Evolutionary conservation across 2,113 vertebrate species (phyloP), one percentile per base, ranked within the genome.

Genomic region (Ophthalmolycus amberensis): DNA sequence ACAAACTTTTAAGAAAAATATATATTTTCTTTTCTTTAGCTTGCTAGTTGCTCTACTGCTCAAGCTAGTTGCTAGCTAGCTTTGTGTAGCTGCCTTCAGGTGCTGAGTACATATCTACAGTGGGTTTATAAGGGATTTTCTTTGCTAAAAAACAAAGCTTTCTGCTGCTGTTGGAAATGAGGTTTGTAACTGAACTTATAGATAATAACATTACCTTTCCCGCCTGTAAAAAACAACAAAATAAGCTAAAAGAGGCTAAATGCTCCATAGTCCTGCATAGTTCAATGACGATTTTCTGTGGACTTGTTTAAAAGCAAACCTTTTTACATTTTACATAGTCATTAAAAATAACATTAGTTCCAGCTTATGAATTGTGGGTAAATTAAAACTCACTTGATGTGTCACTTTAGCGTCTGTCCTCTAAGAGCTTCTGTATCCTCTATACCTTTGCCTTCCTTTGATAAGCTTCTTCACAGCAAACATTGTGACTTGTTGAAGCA

Each of bases 181-280:
- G 6, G 4, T 27, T 7, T n/a, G 20, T 6, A 20, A 38, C 25
- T 27, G n/a, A 58, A 58, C 25, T 27, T 58, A 58, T 27, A 14
- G 29, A 29, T 29, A 29, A 29, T 29, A 29, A 29, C 8, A 8
- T 44, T 71, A 44, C 5, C 20, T 58, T 52, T 58, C 7, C 11
- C 0, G 16, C 9, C 29, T 50, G 8, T 14, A 37, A 38, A 76
- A 66, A 56, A 18, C 14, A 52, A 52, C 14, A 15, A 42, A 66
- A 67, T 42, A 65, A 54, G 42, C 15, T 71, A 71, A 75, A 84
- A 64, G 5, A 62, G 18, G 65, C 44, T 56, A 11, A 77, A 37
- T 16, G 11, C 56, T 22, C 54, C 10, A 46, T 0, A 12, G 2
- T 27, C 22, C 20, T 37, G 42, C 42, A 48, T 22, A 67, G 67